These are phyloP conservation scores for Syrphus vitripennis DNA, from an alignment of 2,888 invertebrate species.

Conservation along the genomic window DNA sequence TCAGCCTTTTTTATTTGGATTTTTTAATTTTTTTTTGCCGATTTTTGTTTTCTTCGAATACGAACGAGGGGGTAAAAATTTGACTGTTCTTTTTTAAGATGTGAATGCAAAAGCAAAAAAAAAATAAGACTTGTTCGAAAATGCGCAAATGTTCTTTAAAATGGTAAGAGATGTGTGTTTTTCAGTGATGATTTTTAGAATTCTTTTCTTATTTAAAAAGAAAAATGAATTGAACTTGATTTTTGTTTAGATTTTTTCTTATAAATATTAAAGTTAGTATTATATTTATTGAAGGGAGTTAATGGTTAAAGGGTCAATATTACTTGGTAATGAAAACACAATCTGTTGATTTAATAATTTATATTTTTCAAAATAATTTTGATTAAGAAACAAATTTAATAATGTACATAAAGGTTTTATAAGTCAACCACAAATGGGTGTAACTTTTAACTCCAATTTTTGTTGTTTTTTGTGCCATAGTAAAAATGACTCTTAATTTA, in stretches of 20 bases:
- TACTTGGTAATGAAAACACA: no score
- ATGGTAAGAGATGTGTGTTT: not conserved
- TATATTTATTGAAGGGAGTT: not conserved
- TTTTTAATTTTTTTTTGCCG: not conserved
- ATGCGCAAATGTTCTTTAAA: constrained; percentile 43
- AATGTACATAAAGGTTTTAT: no score
- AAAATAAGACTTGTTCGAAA: not conserved
- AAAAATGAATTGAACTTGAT: constrained; percentile 15
- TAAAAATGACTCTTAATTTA: no score
- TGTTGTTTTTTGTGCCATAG: no score
- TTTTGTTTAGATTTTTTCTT: not conserved
- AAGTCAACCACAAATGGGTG: no score
- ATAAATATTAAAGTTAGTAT: constrained; percentile 1
- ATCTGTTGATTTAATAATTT: no score
- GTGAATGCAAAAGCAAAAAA: not conserved
- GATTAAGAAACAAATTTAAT: no score
- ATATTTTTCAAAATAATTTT: no score
- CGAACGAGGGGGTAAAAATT: constrained; percentile 29
- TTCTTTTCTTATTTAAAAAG: not conserved
- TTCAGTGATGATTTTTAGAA: not conserved
- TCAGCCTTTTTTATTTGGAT: constrained; percentile 61
- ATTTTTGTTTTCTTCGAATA: not conserved
- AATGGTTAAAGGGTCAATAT: not conserved
- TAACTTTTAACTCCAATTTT: no score
- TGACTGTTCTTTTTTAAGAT: constrained; percentile 20